Evolutionary conservation across 2,797 vertebrate genomes (phyloP), one percentile per base, ranked within the genome.

Genomic region (Sebastes elongatus): DNA sequence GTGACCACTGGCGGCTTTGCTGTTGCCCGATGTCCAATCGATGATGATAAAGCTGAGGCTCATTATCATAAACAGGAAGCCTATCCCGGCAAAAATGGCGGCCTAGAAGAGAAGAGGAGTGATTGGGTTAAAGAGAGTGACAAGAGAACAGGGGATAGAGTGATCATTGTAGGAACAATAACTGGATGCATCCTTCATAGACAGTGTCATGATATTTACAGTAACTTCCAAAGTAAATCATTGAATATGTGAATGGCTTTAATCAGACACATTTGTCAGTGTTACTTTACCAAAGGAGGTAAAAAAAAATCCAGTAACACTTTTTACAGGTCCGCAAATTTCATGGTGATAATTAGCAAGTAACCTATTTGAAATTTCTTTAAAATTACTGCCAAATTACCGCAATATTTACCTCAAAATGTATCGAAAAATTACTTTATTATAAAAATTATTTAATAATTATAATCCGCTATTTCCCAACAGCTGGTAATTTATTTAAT

Each of bases 11-110:
- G 94, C 95, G 2, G 94, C 96, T 87, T 91, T 97, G 88, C 93
- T 93, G 65, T 86, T 96, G 2, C 97, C 98, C 0, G 94, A 96
- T 57, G 96, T 95, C 98, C 98, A 99, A 74, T 99, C 98, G 6
- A 96, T 98, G 94, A 99, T 96, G 95, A 99, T 99, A 93, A 99
- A 99, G 92, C 98, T 98, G 89, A 99, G 95, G 74, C 98, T 99
- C 98, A 99, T 99, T 90, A 95, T 96, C 98, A 99, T 99, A 87
- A 99, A 97, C 91, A 98, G 93, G 89, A 99, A 91, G 11, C 98
- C 98, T 0, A 99, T 94, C 33, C 94, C 94, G 46, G 98, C 98
- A 2, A 99, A 99, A 89, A 97, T 97, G 59, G 95, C 96, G 57
- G 98, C 98, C 98, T 99, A 87, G 4, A 75, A 74, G 72, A 91